phyloP scores from a whole-genome alignment of 2,888 invertebrate species.

The Erebia aethiops region DNA sequence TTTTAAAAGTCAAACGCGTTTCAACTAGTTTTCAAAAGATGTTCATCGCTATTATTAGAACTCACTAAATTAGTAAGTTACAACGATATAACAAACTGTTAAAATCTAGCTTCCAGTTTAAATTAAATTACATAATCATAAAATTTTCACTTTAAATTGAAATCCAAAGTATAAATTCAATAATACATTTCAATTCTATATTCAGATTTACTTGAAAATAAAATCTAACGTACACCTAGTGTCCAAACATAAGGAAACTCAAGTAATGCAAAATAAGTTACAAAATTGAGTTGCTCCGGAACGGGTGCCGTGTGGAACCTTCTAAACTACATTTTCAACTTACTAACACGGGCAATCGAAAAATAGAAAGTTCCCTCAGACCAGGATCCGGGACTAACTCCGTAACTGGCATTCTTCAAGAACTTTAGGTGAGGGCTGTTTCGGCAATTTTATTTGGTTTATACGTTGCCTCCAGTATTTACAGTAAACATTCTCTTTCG shows the following conservation, averaged over 20 bases:
- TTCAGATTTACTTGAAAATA: constrained; percentile 19
- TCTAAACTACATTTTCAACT: constrained; percentile 74
- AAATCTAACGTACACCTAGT: constrained; percentile 40
- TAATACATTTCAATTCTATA: constrained; percentile 8
- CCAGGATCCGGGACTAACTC: constrained; percentile 69
- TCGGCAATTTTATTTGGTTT: constrained; percentile 67
- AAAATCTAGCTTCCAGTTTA: neutral
- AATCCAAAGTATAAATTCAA: constrained; percentile 7
- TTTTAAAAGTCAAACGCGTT: no score
- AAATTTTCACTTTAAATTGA: constrained; percentile 13
- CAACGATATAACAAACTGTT: neutral
- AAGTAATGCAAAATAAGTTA: constrained; percentile 68
- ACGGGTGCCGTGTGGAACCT: constrained; percentile 64
- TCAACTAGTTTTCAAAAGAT: no score
- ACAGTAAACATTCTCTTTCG: constrained; percentile 9
- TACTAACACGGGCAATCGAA: constrained; percentile 79
- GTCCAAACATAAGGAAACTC: constrained; percentile 50
- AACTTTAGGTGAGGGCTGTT: constrained; percentile 69
- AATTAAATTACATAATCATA: no score
- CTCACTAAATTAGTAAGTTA: no score
- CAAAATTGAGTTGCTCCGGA: constrained; percentile 64
- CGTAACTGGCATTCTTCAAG: constrained; percentile 76
- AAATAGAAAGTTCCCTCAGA: constrained; percentile 73
- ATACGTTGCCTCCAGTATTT: constrained; percentile 40
- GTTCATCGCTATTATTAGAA: no score